A percentile compares a stretch with the other conserved stretches of the same genome.
phyloP scores from a whole-genome alignment of 2,113 vertebrate species.

The Raphicerus campestris region DNA sequence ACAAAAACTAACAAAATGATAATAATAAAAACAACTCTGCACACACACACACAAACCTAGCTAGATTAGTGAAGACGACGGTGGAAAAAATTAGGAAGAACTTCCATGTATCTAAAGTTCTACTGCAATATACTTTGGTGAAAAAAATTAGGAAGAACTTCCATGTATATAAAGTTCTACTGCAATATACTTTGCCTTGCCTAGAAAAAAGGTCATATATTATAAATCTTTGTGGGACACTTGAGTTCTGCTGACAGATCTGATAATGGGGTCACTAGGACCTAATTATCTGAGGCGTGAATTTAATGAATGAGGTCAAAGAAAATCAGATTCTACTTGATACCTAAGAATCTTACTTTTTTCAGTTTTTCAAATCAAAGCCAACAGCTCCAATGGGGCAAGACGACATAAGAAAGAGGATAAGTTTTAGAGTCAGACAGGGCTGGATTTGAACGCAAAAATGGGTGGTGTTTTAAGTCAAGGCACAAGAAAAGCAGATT shows the following conservation, averaged over 20 bases:
- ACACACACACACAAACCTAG: neutral
- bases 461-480: neutral
- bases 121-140: neutral
- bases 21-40: neutral
- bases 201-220: neutral
- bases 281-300: neutral
- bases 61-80: neutral
- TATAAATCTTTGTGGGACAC: neutral
- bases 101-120: neutral
- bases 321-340: neutral
- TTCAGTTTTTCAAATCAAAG: neutral
- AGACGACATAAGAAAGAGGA: neutral
- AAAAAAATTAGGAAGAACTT: no score
- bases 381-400: neutral
- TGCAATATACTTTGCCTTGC: neutral
- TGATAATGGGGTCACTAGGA: neutral
- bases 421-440: neutral
- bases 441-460: neutral
- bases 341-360: neutral
- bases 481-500: neutral
- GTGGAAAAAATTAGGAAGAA: neutral
- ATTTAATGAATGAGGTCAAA: slow-evolving; percentile 24
- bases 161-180: neutral
- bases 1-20: neutral
- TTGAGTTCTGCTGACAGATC: neutral